These are phyloP conservation scores for Drepana falcataria DNA, from an alignment of 2,888 invertebrate species.

Conservation along the genomic window DNA sequence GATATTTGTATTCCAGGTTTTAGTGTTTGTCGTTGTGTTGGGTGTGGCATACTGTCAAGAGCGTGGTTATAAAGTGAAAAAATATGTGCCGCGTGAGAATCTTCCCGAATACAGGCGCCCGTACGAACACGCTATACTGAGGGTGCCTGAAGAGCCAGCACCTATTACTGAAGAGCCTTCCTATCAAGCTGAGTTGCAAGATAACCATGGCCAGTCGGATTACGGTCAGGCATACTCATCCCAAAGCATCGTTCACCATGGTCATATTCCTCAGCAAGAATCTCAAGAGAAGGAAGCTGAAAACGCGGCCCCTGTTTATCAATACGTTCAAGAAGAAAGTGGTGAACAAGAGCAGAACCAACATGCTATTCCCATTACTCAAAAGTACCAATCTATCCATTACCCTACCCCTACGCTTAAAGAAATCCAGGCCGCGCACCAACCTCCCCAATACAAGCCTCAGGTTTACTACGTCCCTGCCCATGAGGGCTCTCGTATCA, in stretches of 20 bases:
- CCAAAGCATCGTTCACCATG: slow-evolving; percentile 47
- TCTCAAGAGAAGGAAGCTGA: slow-evolving; percentile 40
- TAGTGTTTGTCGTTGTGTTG: slow-evolving; percentile 40
- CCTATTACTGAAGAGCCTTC: slow-evolving; percentile 39
- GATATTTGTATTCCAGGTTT: slow-evolving; percentile 41
- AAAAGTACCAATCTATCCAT: slow-evolving; percentile 23
- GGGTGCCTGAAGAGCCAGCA: slow-evolving; percentile 39
- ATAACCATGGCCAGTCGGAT: slow-evolving; percentile 7
- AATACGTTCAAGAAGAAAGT: slow-evolving; percentile 37
- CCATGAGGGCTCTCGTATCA: slow-evolving; percentile 17
- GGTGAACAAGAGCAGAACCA: slow-evolving; percentile 17
- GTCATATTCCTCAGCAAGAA: slow-evolving; percentile 35
- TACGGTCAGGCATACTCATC: slow-evolving; percentile 44
- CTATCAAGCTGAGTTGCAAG: slow-evolving; percentile 5
- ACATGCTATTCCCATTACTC: slow-evolving; percentile 16
- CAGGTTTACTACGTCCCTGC: slow-evolving; percentile 15
- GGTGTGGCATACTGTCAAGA: slow-evolving; percentile 44
- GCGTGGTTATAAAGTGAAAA: slow-evolving; percentile 41
- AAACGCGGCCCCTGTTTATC: slow-evolving; percentile 45
- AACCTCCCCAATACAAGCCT: slow-evolving; percentile 19
- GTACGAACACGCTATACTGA: slow-evolving; percentile 33
- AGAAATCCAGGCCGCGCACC: slow-evolving; percentile 26
- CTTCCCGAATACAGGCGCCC: slow-evolving; percentile 43
- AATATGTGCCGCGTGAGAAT: slow-evolving; percentile 39
- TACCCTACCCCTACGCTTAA: slow-evolving; percentile 30